Conservation (phyloP, 2,888 invertebrate species). For the Diplazon laetatorius region DNA sequence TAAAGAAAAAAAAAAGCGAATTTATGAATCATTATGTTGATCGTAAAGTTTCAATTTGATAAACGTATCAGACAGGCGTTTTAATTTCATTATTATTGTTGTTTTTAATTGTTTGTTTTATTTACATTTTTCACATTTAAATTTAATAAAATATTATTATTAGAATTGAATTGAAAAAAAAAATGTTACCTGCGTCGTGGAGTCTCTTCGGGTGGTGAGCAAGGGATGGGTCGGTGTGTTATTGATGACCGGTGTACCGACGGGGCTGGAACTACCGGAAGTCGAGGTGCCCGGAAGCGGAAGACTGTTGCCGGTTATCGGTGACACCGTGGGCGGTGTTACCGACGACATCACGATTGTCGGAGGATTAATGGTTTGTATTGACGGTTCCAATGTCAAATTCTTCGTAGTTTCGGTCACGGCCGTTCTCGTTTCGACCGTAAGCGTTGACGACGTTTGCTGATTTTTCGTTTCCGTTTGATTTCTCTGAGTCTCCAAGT, state of each 20-base stretch:
- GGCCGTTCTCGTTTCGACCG: constrained; percentile 61
- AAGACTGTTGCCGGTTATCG: constrained; percentile 84
- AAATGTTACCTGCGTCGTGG: constrained; percentile 90
- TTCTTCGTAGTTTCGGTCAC: constrained; percentile 63
- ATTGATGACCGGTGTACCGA: constrained; percentile 80
- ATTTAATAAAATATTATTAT: no score
- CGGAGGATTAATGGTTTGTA: constrained; percentile 84
- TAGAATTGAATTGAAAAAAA: no score
- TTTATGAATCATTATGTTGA: no score
- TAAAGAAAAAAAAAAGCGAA: constrained; percentile 1
- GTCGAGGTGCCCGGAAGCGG: constrained; percentile 84
- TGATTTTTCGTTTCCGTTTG: constrained; percentile 70
- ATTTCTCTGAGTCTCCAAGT: constrained; percentile 76
- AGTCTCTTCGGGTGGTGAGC: constrained; percentile 87
- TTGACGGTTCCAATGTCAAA: constrained; percentile 73
- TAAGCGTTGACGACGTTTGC: constrained; percentile 73
- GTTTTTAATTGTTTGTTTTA: no score
- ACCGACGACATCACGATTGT: constrained; percentile 93
- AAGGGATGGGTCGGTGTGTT: constrained; percentile 84
- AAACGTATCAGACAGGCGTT: no score
- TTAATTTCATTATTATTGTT: no score
- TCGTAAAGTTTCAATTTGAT: no score
- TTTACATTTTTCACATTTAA: no score
- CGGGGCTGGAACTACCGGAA: constrained; percentile 81
- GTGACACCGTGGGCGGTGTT: constrained; percentile 92